Evolutionary conservation across 1,140 invertebrate species (phyloP).

Genomic region (Drosophila ananassae): DNA sequence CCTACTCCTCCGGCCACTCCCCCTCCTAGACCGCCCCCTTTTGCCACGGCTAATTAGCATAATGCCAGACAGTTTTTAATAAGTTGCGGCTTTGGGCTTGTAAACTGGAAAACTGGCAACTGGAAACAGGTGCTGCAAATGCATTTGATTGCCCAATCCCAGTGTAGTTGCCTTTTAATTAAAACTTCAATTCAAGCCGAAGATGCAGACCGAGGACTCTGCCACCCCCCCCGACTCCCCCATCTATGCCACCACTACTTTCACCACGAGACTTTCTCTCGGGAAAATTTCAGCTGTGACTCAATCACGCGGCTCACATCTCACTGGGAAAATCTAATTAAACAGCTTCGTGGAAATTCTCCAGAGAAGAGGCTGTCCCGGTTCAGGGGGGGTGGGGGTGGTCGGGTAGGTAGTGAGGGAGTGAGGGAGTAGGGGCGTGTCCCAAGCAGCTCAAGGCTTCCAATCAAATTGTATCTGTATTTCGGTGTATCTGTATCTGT

Average conservation of each 20-base stretch:
- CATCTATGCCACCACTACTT: not conserved
- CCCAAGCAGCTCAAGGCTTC: not conserved
- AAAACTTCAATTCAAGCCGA: conserved; percentile 61
- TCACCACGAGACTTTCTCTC: not conserved
- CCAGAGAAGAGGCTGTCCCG: not conserved
- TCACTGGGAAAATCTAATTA: conserved; percentile 71
- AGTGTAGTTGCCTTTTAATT: conserved; percentile 66
- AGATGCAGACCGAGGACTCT: conserved; percentile 29
- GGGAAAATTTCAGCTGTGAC: conserved; percentile 40
- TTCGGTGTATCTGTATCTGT: not conserved
- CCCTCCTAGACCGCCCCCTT: not conserved
- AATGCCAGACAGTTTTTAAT: conserved; percentile 66
- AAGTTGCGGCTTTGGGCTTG: conserved; percentile 29
- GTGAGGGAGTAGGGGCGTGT: not conserved
- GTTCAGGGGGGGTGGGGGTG: no score
- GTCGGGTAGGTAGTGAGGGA: no score
- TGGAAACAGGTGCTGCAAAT: conserved; percentile 55
- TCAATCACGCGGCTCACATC: conserved; percentile 70
- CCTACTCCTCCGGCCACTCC: not conserved
- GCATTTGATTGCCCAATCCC: conserved; percentile 48
- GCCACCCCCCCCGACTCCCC: not conserved
- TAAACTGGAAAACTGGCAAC: conserved; percentile 2
- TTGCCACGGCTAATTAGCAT: conserved; percentile 61
- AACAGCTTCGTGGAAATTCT: conserved; percentile 44
- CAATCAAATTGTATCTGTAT: not conserved